Percentiles rank a stretch among this genome's conserved stretches.
phyloP scores from a whole-genome alignment of 2,888 invertebrate genomes.

The Branchellion lobata region DNA sequence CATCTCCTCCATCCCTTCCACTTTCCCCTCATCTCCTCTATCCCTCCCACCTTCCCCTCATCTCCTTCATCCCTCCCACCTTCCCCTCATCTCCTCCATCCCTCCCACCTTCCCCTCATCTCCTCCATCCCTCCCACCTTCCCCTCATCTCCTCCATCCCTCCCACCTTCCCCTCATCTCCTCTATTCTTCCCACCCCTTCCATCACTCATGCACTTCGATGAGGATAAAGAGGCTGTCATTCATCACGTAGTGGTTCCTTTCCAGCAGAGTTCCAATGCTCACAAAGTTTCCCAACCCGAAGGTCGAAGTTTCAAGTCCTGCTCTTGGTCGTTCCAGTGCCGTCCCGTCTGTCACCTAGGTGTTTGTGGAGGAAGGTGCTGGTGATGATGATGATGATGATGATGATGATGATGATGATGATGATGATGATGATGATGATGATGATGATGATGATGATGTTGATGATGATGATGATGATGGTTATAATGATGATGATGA shows the following conservation, averaged over 20 bases:
- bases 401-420: constrained; percentile 42
- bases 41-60: too few species aligned
- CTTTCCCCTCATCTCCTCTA: too few species aligned
- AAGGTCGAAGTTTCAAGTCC: neutral
- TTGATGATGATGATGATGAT: constrained; percentile 28
- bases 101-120: too few species aligned
- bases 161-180: too few species aligned
- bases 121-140: too few species aligned
- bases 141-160: too few species aligned
- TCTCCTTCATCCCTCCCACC: too few species aligned
- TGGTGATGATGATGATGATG: constrained; percentile 36
- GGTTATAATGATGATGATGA: neutral
- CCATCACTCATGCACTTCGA: constrained; percentile 19
- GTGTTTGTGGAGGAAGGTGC: neutral
- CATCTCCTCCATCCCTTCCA: too few species aligned
- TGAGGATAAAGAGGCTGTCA: constrained; percentile 22
- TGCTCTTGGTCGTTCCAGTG: neutral
- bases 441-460: constrained; percentile 10
- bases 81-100: too few species aligned
- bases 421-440: constrained; percentile 37
- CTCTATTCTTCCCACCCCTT: too few species aligned
- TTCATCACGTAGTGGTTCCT: constrained; percentile 20
- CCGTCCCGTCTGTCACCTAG: neutral
- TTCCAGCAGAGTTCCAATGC: constrained; percentile 1
- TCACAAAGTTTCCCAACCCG: constrained; percentile 32